A percentile compares a stretch with the other conserved stretches of the same genome.
phyloP scores from a whole-genome alignment of 1,140 invertebrate genomes.

The Musca vetustissima region DNA sequence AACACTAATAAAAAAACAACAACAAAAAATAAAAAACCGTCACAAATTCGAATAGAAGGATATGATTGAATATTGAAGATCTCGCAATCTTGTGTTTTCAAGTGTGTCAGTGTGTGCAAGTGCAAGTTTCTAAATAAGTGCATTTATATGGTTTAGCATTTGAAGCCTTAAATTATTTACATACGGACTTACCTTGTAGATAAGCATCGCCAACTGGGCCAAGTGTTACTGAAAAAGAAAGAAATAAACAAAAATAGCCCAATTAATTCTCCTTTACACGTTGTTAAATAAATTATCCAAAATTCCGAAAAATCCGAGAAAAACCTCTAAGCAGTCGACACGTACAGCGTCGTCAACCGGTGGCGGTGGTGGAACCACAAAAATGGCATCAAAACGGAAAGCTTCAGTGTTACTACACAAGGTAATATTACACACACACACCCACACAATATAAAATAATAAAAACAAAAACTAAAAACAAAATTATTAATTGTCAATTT shows the following conservation, averaged over 20 bases:
- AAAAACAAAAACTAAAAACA: neutral
- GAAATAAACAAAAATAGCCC: neutral
- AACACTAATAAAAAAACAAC: too few relatives aligned
- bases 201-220: too few relatives aligned
- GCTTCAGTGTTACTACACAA: constrained; percentile 56
- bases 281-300: constrained; percentile 45
- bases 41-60: too few relatives aligned
- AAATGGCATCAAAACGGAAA: constrained; percentile 57
- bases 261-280: constrained; percentile 5
- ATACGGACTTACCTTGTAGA: too few relatives aligned
- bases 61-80: too few relatives aligned
- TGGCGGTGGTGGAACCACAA: constrained; percentile 54
- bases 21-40: too few relatives aligned
- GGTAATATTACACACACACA: constrained; percentile 33
- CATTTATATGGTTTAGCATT: too few relatives aligned
- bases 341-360: constrained; percentile 55
- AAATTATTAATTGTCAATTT: neutral
- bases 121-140: too few relatives aligned
- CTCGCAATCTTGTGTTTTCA: too few relatives aligned
- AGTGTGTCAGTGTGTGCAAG: too few relatives aligned
- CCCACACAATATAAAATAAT: neutral
- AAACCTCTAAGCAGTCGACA: constrained; percentile 55
- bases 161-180: too few relatives aligned
- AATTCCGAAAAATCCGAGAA: constrained; percentile 56
- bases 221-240: neutral